These are phyloP conservation scores for Oncorhynchus clarkii DNA, from an alignment of 2,113 vertebrate species.

Conservation along the genomic window DNA sequence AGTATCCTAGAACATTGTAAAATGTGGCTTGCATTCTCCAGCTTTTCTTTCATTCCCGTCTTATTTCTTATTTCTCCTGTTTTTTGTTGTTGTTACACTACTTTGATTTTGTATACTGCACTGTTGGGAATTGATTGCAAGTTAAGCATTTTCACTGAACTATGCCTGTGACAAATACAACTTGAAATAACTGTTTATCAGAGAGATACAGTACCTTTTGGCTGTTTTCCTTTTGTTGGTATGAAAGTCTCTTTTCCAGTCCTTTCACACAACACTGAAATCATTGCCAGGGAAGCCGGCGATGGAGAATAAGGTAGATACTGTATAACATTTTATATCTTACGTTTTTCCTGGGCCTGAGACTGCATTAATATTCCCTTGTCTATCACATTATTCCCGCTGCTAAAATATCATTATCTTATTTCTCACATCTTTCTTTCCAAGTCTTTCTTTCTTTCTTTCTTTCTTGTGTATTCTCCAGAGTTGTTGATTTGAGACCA, in stretches of 20 bases:
- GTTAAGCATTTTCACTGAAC: too few species aligned
- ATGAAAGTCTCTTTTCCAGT: slow-evolving; percentile 36
- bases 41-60: too few species aligned
- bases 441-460: neutral
- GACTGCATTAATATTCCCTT: neutral
- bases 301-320: slow-evolving; percentile 52
- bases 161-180: too few species aligned
- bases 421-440: neutral
- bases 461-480: neutral
- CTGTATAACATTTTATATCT: neutral
- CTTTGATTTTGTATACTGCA: too few species aligned
- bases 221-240: neutral
- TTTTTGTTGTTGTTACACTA: too few species aligned
- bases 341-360: too few species aligned
- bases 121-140: too few species aligned
- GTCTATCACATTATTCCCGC: neutral
- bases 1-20: too few species aligned
- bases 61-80: too few species aligned
- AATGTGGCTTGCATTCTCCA: too few species aligned
- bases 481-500: too few species aligned
- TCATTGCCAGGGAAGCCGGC: slow-evolving; percentile 62
- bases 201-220: neutral
- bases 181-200: neutral
- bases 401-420: neutral
- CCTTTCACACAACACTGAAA: slow-evolving; percentile 69